These are phyloP conservation scores for fruit fly (Drosophila melanogaster) DNA, from an alignment of 1,140 invertebrate genomes.

Conservation along the genomic window DNA sequence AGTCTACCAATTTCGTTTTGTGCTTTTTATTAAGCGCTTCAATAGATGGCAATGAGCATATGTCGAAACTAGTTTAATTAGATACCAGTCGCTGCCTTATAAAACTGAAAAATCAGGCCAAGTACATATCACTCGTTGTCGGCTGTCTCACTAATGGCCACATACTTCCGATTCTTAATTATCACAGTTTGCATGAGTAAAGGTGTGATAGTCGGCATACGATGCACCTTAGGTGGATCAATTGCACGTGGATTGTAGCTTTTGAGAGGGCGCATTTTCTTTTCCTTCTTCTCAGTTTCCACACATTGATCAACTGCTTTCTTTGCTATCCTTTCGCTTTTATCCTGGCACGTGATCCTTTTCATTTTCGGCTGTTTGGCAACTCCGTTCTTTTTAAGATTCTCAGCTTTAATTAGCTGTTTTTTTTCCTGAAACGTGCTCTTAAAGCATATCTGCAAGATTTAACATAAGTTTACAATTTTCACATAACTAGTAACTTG, in stretches of 20 bases:
- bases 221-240: too few species aligned
- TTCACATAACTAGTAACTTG: too few species aligned
- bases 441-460: slow-evolving; percentile 29
- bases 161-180: slow-evolving; percentile 53
- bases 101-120: neutral
- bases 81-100: neutral
- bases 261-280: too few species aligned
- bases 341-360: too few species aligned
- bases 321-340: neutral
- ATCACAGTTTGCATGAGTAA: slow-evolving; percentile 48
- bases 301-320: neutral
- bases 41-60: neutral
- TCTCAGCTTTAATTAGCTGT: neutral
- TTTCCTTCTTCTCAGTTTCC: too few species aligned
- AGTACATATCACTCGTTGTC: slow-evolving; percentile 7
- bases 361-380: too few species aligned
- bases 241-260: too few species aligned
- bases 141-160: slow-evolving; percentile 51
- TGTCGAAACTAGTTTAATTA: neutral
- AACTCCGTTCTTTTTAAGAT: neutral
- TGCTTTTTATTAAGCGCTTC: neutral
- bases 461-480: neutral
- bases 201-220: slow-evolving; percentile 7
- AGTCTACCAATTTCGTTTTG: neutral
- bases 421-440: neutral